Conservation (phyloP, 2,113 vertebrate species). For the Chaetorhynchus papuensis region DNA sequence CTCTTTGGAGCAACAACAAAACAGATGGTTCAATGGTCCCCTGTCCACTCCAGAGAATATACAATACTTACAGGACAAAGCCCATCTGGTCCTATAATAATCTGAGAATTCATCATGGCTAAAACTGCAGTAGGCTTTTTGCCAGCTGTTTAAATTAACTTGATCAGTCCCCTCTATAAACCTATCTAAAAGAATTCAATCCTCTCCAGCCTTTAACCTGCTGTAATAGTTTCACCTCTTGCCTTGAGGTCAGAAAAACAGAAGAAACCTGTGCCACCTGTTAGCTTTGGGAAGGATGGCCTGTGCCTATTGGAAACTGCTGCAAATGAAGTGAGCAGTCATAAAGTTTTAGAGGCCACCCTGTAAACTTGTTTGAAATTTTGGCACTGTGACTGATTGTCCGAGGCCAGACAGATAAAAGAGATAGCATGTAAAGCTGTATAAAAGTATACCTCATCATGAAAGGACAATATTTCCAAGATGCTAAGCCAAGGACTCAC, state of each 20-base stretch:
- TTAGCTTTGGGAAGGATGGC: not conserved
- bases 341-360: not conserved
- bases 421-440: not conserved
- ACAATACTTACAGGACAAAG: conserved; percentile 47
- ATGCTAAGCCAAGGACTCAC: not conserved
- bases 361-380: not conserved
- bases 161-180: not conserved
- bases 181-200: not conserved
- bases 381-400: not conserved
- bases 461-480: conserved; percentile 9
- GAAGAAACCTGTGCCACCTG: not conserved
- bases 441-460: not conserved
- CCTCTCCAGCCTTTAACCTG: not conserved
- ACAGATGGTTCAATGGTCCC: conserved; percentile 27
- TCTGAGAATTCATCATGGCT: conserved; percentile 3
- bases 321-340: not conserved
- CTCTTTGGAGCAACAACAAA: conserved; percentile 22
- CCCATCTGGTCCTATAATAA: conserved; percentile 51
- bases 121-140: not conserved
- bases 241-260: not conserved
- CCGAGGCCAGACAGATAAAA: not conserved
- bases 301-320: not conserved
- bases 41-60: conserved; percentile 28
- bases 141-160: conserved; percentile 21
- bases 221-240: not conserved